These are phyloP conservation scores for Struthidea cinerea DNA, from an alignment of 2,113 vertebrate species.

Conservation along the genomic window DNA sequence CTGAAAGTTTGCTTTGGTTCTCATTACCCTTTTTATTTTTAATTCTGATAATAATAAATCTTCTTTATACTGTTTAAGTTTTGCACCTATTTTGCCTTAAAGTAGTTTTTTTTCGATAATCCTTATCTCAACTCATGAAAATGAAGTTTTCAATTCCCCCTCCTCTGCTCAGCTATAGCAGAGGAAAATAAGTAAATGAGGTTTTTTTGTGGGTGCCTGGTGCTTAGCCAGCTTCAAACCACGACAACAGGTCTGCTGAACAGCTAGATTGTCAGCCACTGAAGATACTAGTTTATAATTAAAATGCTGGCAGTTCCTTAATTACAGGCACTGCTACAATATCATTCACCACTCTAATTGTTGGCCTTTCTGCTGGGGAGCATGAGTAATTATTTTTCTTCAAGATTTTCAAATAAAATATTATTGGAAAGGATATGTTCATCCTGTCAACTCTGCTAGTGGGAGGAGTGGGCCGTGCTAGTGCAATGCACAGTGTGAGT, in stretches of 20 bases:
- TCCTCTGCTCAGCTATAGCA: background rate
- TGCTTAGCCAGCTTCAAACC: background rate
- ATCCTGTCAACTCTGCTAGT: background rate
- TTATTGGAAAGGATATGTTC: background rate
- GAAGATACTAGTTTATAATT: conserved; percentile 62
- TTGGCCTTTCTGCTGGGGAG: conserved; percentile 44
- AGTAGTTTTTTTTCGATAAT: background rate
- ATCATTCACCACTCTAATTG: conserved; percentile 21
- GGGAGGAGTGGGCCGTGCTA: background rate
- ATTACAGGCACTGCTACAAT: conserved; percentile 45
- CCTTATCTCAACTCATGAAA: background rate
- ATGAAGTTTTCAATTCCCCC: background rate
- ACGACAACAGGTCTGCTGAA: background rate
- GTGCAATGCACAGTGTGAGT: background rate
- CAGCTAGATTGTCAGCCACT: conserved; percentile 44
- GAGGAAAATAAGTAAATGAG: background rate
- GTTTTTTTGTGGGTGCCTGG: background rate
- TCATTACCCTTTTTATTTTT: background rate
- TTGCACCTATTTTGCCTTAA: background rate
- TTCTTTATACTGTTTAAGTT: background rate
- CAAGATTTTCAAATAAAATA: conserved; percentile 21
- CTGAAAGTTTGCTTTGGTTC: background rate
- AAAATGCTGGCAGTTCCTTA: conserved; percentile 59
- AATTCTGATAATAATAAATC: background rate
- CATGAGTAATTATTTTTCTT: conserved; percentile 44